Evolutionary conservation across 1,140 invertebrate species (phyloP), one percentile per base, ranked within the genome.

Genomic region (Galleria mellonella): DNA sequence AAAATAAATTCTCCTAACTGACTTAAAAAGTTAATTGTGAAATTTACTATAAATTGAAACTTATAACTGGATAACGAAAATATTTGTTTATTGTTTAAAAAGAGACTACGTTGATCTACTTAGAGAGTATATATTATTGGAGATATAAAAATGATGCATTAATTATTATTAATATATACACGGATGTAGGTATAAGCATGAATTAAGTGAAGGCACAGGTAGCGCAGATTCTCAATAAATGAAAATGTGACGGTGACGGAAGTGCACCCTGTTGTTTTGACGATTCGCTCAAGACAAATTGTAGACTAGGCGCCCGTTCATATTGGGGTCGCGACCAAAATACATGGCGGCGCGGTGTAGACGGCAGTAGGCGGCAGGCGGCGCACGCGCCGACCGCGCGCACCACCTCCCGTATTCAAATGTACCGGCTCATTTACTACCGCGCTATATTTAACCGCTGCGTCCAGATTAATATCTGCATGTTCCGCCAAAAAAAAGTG

Each of bases 301-400:
- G 78, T 79, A 75, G 71, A 81, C 74, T 62, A 73, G 72, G 66
- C 77, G 74, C 47, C 69, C 69, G 71, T 52, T 71, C 53, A 70
- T 73, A 82, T 79, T 77, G 78, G 70, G 81, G 78, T 78, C 76
- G 78, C 62, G 74, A 77, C 76, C 50, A 79, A 83, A 84, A 83
- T 84, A 83, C 71, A 79, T 75, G 63, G 59, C 67, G 72, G 62
- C 58, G 56, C 57, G 51, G 51, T 52, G 55, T 61, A 62, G 58
- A 59, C 72, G 67, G 57, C 78, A 81, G 74, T 81, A 78, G 75
- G 73, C 69, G 74, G 62, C 63, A 70, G 66, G 70, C 81, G 75
- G 81, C 81, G 74, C 68, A 71, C 67, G 75, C 78, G 81, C 81
- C 76, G 66, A 73, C 69, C 74, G 74, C 75, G 74, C 79, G 66